Evolutionary conservation across 2,113 vertebrate genomes (phyloP).

Genomic region (Bubo scandiacus): DNA sequence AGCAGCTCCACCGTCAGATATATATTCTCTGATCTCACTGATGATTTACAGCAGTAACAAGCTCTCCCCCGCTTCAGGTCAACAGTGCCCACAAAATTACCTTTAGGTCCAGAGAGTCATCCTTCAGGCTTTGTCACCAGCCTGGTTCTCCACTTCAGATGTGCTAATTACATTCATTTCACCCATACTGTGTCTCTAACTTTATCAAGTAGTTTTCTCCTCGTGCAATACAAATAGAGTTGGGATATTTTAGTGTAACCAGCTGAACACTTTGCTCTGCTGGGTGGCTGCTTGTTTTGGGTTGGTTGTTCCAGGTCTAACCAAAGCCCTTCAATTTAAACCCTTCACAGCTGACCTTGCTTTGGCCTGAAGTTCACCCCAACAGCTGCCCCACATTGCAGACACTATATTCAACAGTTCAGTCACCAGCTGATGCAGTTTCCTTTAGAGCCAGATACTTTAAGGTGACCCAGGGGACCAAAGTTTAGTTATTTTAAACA

Average conservation of each 20-base stretch:
- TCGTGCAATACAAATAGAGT: background rate
- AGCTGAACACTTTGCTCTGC: background rate
- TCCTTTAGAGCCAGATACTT: constrained; percentile 2
- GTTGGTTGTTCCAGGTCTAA: background rate
- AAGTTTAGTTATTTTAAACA: constrained; percentile 45
- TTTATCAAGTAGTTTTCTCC: background rate
- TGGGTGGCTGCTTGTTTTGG: background rate
- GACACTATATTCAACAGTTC: background rate
- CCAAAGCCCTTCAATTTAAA: background rate
- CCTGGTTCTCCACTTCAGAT: background rate
- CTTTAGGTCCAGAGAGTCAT: background rate
- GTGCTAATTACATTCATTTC: background rate
- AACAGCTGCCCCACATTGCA: background rate
- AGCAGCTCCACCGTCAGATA: background rate
- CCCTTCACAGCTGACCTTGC: background rate
- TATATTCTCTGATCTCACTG: background rate
- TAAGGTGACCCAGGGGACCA: background rate
- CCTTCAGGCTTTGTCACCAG: background rate
- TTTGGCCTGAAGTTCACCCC: background rate
- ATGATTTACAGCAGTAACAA: background rate
- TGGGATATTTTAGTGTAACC: background rate
- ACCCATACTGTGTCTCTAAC: background rate
- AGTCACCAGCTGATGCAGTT: background rate
- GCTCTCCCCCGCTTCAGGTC: background rate
- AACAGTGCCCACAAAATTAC: background rate